Conservation (phyloP, 2,888 invertebrate genomes). For the Tryphoninae sp. region DNA sequence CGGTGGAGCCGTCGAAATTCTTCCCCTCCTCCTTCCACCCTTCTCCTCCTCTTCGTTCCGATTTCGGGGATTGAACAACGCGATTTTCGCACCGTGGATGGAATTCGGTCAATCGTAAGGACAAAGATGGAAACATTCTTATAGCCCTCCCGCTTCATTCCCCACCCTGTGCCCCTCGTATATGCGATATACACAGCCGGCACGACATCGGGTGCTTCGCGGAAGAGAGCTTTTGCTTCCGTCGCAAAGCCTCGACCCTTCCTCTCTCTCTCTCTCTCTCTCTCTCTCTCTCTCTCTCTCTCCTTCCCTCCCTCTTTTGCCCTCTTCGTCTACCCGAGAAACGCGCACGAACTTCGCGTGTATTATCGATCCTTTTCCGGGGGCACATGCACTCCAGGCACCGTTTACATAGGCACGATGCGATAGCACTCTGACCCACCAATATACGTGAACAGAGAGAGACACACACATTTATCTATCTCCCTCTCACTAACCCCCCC, state of each 20-base stretch:
- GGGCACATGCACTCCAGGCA: conserved; percentile 44
- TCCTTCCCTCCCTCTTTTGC: not conserved
- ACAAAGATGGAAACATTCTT: not conserved
- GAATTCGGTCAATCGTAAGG: conserved; percentile 6
- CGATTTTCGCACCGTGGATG: not conserved
- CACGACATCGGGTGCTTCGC: not conserved
- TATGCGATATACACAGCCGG: not conserved
- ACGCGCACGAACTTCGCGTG: conserved; percentile 54
- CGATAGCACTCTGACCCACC: not conserved
- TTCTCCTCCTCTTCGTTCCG: not conserved
- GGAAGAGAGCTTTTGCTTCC: conserved; percentile 27
- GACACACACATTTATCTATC: no score
- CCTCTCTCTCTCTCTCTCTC: conserved; percentile 1
- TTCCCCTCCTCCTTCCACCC: not conserved
- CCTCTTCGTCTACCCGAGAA: conserved; percentile 4
- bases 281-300: not conserved
- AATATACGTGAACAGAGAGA: not conserved
- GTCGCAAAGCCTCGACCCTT: not conserved
- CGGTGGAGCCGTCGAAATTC: not conserved
- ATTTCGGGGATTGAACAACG: not conserved
- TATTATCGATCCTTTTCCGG: conserved; percentile 57
- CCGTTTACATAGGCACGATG: conserved; percentile 19
- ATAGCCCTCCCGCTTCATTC: no score
- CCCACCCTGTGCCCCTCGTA: no score
- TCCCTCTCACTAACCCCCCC: no score